phyloP scores from a whole-genome alignment of 1,140 invertebrate genomes.

The Limonius californicus region DNA sequence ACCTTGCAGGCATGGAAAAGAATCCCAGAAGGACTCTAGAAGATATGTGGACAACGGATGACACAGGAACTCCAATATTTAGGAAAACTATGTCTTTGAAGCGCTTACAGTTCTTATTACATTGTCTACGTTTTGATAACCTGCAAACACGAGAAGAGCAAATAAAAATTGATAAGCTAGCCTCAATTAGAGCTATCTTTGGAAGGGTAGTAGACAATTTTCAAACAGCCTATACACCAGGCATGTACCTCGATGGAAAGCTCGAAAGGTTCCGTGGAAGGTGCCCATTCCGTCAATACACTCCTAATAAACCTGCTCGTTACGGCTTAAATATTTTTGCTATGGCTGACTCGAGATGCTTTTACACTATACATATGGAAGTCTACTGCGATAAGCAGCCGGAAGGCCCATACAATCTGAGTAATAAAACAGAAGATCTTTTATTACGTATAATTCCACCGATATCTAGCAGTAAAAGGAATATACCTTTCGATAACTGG shows the following conservation, averaged over 20 bases:
- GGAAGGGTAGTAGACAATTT: not conserved
- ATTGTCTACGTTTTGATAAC: not conserved
- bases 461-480: conserved; percentile 13
- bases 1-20: conserved; percentile 10
- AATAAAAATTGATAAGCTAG: not conserved
- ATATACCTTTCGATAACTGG: conserved; percentile 28
- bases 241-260: conserved; percentile 1
- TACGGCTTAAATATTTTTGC: not conserved
- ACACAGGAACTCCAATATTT: not conserved
- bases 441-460: conserved; percentile 13
- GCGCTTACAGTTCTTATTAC: not conserved
- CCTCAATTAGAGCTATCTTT: not conserved
- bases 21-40: not conserved
- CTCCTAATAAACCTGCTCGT: not conserved
- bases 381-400: not conserved
- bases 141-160: not conserved
- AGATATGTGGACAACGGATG: not conserved
- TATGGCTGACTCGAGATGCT: not conserved
- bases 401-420: not conserved
- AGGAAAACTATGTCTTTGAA: not conserved
- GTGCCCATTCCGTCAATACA: not conserved
- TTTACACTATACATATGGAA: not conserved
- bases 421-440: not conserved
- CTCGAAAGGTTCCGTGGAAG: conserved; percentile 7
- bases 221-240: no score